A percentile compares a stretch with the other conserved stretches of the same genome.
These are phyloP conservation scores for Sebastes trivittatus DNA, from an alignment of 2,797 vertebrate species.

Conservation along the genomic window DNA sequence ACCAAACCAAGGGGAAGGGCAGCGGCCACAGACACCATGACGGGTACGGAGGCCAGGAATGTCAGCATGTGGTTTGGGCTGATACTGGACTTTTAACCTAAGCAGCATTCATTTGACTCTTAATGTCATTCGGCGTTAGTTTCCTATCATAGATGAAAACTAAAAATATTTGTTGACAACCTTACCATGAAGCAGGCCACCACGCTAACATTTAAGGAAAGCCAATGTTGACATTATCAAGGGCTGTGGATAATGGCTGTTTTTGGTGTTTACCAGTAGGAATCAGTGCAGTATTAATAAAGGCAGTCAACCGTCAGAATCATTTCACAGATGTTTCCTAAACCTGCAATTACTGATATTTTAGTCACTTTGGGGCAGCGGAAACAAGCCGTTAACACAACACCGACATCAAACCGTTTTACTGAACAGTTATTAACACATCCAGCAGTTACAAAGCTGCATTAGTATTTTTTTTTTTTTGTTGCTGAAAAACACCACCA, in stretches of 20 bases:
- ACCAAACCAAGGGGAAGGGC: conserved; percentile 21
- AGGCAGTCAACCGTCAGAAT: neutral
- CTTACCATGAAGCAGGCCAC: neutral
- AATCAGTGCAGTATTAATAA: neutral
- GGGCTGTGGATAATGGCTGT: neutral
- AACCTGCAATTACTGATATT: neutral
- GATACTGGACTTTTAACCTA: neutral
- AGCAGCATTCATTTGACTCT: conserved; percentile 8
- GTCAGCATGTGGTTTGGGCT: conserved; percentile 4
- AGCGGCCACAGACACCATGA: conserved; percentile 2
- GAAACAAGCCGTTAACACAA: neutral
- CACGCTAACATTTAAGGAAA: neutral
- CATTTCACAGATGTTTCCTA: neutral
- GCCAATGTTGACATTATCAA: neutral
- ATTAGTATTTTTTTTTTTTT: neutral
- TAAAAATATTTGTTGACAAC: neutral
- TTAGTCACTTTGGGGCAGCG: neutral
- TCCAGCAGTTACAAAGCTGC: neutral
- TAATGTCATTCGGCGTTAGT: neutral
- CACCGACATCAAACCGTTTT: neutral
- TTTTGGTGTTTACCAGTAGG: too few relatives aligned
- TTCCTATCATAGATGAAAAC: neutral
- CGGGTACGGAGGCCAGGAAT: conserved; percentile 6
- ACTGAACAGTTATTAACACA: neutral
- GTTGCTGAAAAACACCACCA: neutral